Conservation (phyloP, 2,797 vertebrate genomes). For the Pantherophis alleghaniensis region DNA sequence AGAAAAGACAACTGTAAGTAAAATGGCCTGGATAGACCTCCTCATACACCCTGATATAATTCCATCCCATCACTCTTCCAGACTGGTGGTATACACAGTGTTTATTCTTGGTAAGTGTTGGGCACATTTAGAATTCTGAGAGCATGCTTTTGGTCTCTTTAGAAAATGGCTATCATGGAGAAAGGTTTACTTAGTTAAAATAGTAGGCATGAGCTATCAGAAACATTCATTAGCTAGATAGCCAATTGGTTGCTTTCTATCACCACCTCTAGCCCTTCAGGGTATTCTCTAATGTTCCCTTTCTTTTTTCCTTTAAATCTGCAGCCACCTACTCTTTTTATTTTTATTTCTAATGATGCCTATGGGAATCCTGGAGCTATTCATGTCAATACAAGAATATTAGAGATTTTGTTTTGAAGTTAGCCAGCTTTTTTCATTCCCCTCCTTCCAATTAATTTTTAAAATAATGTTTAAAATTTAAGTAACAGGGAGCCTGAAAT, state of each 20-base stretch:
- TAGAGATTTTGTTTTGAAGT: neutral
- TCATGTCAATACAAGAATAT: neutral
- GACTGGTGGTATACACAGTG: constrained; percentile 70
- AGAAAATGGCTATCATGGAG: neutral
- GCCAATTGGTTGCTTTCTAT: neutral
- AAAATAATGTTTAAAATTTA: neutral
- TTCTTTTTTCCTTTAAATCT: neutral
- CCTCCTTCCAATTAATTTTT: neutral
- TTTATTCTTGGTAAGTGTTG: constrained; percentile 62
- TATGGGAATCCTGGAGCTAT: neutral
- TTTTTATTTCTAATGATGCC: neutral
- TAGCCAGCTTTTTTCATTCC: neutral
- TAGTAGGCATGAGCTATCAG: neutral
- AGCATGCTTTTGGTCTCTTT: neutral
- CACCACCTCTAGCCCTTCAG: neutral
- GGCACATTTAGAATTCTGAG: neutral
- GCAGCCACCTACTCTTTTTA: neutral
- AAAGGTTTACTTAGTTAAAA: neutral
- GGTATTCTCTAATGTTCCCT: neutral
- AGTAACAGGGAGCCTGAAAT: neutral
- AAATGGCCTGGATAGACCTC: constrained; percentile 48
- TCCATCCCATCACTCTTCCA: constrained; percentile 69
- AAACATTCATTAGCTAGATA: neutral
- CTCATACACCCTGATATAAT: constrained; percentile 58
- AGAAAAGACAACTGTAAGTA: constrained; percentile 35